Evolutionary conservation across 2,113 vertebrate genomes (phyloP), one percentile per base, ranked within the genome.

Genomic region (Lycaon pictus): DNA sequence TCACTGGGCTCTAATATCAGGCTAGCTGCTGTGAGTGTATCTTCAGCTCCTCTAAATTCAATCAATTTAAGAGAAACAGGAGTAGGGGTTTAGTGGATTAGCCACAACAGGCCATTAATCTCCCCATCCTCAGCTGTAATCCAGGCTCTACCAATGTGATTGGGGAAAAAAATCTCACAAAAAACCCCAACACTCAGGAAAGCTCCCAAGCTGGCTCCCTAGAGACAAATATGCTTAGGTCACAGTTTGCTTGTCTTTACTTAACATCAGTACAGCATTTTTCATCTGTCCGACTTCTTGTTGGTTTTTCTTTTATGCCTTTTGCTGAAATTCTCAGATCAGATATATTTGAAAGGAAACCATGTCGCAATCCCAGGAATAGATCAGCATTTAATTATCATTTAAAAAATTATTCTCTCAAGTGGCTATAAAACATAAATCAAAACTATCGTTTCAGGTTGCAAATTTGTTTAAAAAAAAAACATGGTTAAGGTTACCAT

Each of bases 101-200:
- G 98, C 98, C 97, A 98, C 98, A 98, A 98, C 98, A 98, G 98
- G 95, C 94, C 98, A 98, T 98, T 99, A 99, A 99, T 98, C 98
- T 98, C 98, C 98, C 97, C 97, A 98, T 98, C 98, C 97, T 98
- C 98, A 74, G 84, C 98, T 98, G 97, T 99, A 99, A 99, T 98
- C 98, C 98, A 98, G 98, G 96, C 96, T 98, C 98, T 97, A 97
- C 96, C 97, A 98, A 98, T 74, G 94, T 96, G 98, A 98, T 83
- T 98, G 97, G 97, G 27, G 12, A 1, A 2, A 4, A 96, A 87
- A 96, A 98, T 95, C 97, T 88, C 93, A 84, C 55, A 82, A 29
- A 94, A 96, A 43, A 58, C 25, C 93, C 97, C 97, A 37, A 90
- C 93, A 97, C 96, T 92, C 83, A 27, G 83, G 60, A 98, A 98